A percentile compares a stretch with the other conserved stretches of the same genome.
phyloP scores from a whole-genome alignment of 2,888 invertebrate species.

The Dione juno region DNA sequence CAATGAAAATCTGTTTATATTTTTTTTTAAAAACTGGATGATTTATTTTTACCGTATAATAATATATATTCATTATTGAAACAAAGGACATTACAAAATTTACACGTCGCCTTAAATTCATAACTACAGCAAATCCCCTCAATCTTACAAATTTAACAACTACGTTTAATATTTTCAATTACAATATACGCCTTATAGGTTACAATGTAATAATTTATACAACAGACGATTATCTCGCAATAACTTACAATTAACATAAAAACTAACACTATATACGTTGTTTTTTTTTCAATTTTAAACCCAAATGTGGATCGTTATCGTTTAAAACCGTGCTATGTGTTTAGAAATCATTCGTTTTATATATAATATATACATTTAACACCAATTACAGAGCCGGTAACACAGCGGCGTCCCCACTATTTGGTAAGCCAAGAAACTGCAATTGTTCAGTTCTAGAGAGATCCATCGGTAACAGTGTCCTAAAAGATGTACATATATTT shows the following conservation, averaged over 20 bases:
- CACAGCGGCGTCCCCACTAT: constrained; percentile 64
- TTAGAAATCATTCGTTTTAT: constrained; percentile 55
- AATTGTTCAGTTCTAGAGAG: constrained; percentile 74
- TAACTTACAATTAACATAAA: constrained; percentile 58
- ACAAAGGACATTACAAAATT: constrained; percentile 91
- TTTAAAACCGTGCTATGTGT: constrained; percentile 54
- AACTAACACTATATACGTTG: constrained; percentile 69
- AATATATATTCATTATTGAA: constrained; percentile 87
- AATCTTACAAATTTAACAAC: constrained; percentile 84
- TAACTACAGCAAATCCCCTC: constrained; percentile 78
- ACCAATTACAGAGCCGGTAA: constrained; percentile 69
- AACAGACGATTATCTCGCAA: constrained; percentile 68
- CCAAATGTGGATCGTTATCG: constrained; percentile 57
- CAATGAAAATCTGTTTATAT: constrained; percentile 72
- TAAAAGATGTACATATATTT: constrained; percentile 75
- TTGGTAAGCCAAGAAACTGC: constrained; percentile 71
- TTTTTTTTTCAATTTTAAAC: constrained; percentile 67
- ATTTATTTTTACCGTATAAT: constrained; percentile 87
- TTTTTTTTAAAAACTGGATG: constrained; percentile 85
- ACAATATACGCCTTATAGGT: constrained; percentile 70
- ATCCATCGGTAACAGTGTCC: constrained; percentile 81
- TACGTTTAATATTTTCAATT: constrained; percentile 83
- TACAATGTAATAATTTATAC: constrained; percentile 81
- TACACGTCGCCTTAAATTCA: constrained; percentile 85
- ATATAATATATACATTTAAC: constrained; percentile 67